These are phyloP conservation scores for Aphis gossypii DNA, from an alignment of 1,140 invertebrate genomes.

Conservation along the genomic window DNA sequence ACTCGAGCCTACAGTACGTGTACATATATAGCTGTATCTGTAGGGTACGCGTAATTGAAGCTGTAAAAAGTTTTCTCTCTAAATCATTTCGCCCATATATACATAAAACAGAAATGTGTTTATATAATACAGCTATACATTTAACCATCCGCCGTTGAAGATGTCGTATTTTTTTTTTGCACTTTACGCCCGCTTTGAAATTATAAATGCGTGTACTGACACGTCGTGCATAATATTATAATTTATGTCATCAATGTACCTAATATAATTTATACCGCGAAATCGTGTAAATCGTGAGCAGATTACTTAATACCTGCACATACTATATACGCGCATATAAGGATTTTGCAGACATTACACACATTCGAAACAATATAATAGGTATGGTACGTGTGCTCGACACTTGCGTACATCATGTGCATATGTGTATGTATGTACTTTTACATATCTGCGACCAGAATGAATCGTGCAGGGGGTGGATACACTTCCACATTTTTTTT, in stretches of 20 bases:
- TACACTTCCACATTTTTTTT: background rate
- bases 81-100: background rate
- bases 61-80: slow-evolving; percentile 35
- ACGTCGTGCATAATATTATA: background rate
- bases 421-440: background rate
- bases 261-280: slow-evolving; percentile 22
- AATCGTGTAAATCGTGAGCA: background rate
- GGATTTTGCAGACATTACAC: background rate
- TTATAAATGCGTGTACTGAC: background rate
- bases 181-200: background rate
- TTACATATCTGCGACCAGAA: background rate
- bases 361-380: background rate
- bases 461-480: background rate
- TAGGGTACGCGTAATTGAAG: background rate
- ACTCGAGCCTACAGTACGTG: background rate
- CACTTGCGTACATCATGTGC: background rate
- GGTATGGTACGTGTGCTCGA: background rate
- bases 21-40: background rate
- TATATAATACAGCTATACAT: background rate
- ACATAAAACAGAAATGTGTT: background rate
- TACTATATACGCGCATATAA: background rate
- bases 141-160: background rate
- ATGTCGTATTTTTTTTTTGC: background rate
- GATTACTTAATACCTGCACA: background rate
- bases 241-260: background rate